These are phyloP conservation scores for Hypanus sabinus DNA, from an alignment of 2,113 vertebrate species.

Conservation along the genomic window DNA sequence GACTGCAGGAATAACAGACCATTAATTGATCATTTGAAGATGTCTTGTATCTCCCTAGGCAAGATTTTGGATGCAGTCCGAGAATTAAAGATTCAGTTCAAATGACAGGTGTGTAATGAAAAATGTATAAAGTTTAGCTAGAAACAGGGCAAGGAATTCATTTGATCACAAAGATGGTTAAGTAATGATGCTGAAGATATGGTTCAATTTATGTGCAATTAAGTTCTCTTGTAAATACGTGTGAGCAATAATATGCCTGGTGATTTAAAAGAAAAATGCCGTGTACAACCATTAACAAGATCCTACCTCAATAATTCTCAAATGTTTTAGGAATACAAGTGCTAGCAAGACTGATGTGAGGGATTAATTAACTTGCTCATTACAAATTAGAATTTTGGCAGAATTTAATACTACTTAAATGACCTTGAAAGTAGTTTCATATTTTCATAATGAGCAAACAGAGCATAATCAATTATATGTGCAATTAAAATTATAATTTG, in stretches of 20 bases:
- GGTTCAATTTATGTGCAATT: background rate
- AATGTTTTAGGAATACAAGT: constrained; percentile 51
- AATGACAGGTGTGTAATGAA: background rate
- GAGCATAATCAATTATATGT: constrained; percentile 62
- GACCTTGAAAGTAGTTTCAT: constrained; percentile 61
- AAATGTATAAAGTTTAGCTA: background rate
- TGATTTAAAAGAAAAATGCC: background rate
- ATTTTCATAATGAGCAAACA: constrained; percentile 57
- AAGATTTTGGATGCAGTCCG: background rate
- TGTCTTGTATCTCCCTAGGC: background rate
- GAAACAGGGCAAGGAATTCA: background rate
- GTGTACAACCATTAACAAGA: background rate
- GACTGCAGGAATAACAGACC: constrained; percentile 15
- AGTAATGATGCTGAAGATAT: background rate
- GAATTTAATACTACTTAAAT: constrained; percentile 56
- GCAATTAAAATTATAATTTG: constrained; percentile 66
- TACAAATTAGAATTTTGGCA: constrained; percentile 53
- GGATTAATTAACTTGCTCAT: constrained; percentile 59
- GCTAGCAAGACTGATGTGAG: constrained; percentile 51
- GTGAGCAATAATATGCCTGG: background rate
- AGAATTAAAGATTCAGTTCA: background rate
- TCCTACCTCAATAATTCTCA: constrained; percentile 27
- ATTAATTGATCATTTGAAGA: constrained; percentile 6
- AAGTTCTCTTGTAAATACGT: background rate
- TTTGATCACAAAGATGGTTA: background rate